Evolutionary conservation across 2,113 vertebrate species (phyloP).

Genomic region (Oryzias curvinotus): DNA sequence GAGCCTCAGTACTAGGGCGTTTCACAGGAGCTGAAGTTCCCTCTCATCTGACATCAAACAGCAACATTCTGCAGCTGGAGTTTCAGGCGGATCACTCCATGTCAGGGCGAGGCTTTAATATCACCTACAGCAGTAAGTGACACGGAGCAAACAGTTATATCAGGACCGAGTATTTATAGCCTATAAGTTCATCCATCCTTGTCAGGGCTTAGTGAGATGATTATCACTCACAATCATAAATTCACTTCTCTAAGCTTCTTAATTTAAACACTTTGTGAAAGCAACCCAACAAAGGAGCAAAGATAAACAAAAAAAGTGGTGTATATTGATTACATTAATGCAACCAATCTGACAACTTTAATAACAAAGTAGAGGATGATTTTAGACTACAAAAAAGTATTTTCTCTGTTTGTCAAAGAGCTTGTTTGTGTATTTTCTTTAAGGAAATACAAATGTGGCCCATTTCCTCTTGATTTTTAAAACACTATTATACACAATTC

Average conservation of each 20-base stretch:
- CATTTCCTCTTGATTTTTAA: no score
- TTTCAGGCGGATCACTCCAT: slow-evolving; percentile 98
- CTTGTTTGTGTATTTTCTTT: no score
- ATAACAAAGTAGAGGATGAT: no score
- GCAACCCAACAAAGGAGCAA: background rate
- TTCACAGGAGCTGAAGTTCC: slow-evolving; percentile 96
- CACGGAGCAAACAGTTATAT: slow-evolving; percentile 1
- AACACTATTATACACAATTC: no score
- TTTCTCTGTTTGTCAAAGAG: no score
- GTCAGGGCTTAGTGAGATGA: slow-evolving; percentile 5
- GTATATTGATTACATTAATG: background rate
- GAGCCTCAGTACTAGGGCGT: slow-evolving; percentile 87
- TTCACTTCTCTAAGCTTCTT: background rate
- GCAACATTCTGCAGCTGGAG: slow-evolving; percentile 90
- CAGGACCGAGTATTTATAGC: background rate
- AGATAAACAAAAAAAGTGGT: background rate
- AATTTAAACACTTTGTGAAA: background rate
- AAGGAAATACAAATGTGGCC: no score
- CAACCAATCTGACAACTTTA: no score
- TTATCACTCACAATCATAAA: background rate
- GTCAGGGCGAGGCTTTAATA: slow-evolving; percentile 97
- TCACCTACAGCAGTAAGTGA: slow-evolving; percentile 94
- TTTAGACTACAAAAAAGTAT: no score
- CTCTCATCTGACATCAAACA: slow-evolving; percentile 92
- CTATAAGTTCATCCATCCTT: background rate